Base-by-base conservation (phyloP, 2,113 vertebrate species). In the Zosterops hypoxanthus region DNA sequence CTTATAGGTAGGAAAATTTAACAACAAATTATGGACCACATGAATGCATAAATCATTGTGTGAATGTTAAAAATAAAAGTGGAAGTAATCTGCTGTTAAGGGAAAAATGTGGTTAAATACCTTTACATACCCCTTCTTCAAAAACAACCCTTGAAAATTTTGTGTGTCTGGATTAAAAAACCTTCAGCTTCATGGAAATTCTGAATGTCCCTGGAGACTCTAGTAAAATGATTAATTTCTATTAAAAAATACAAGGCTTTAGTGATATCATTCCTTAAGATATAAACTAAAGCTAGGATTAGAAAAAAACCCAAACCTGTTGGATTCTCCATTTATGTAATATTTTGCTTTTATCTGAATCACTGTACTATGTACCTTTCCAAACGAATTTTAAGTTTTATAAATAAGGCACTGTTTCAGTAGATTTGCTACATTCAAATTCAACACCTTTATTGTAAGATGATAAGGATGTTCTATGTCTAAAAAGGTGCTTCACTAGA, bases 401-500 rank as follows among this genome's bases (percentile, higher is more conserved):
- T 46, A 85, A 84, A 83, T 66, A 66, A 86, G 76, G 11, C 5
- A 46, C 14, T 46, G 8, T 66, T 92, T 55, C 24, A 24, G 28
- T n/a, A 85, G 25, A 87, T 70, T 94, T 66, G 16, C 31, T 34
- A 59, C 50, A 65, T 71, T 88, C 36, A 88, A 47, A 77, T 68
- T 53, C 31, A 78, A 55, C 11, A 50, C 17, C 50, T 66, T 49
- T 34, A 46, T 52, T 44, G 52, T 22, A 73, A 68, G 24, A 18
- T 78, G 46, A 81, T 70, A 82, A 82, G 49, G 52, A 53, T 83
- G 28, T 75, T 73, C 33, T 91, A 34, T 52, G 42, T 31, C 34
- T 92, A 90, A 59, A 83, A 95, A 94, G 36, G 88, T 49, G 52
- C 64, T 95, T 49, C 34, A 91, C 34, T 70, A 69, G n/a, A 94